Conservation (phyloP, 2,888 invertebrate species). For the Rotaria macrura region DNA sequence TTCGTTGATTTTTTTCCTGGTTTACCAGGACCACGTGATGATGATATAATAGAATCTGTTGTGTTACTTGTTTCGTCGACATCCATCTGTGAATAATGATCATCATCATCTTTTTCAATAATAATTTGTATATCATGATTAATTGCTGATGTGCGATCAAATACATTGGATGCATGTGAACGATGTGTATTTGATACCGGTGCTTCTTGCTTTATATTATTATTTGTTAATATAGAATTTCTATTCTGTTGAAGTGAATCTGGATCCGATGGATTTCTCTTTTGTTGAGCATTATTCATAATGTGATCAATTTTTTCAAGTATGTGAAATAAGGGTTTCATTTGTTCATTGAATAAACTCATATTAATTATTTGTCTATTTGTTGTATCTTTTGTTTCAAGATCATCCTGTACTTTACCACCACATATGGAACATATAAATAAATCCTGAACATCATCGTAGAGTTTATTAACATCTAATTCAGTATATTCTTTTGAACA, state of each 20-base stretch:
- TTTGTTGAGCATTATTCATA: neutral
- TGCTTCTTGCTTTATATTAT: neutral
- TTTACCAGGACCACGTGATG: neutral
- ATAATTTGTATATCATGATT: conserved; percentile 15
- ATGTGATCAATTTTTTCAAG: neutral
- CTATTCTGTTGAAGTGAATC: neutral
- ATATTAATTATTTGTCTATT: neutral
- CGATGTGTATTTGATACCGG: neutral
- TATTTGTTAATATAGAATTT: neutral
- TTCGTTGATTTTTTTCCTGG: neutral
- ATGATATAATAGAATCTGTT: neutral
- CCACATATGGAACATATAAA: neutral
- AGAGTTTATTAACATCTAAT: neutral
- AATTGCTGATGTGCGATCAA: neutral
- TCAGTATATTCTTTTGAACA: neutral
- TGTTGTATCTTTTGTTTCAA: neutral
- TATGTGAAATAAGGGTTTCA: neutral
- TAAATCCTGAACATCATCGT: neutral
- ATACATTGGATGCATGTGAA: neutral
- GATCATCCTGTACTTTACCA: neutral
- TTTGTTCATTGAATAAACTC: conserved; percentile 7
- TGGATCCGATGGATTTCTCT: neutral
- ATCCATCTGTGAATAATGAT: neutral
- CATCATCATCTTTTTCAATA: conserved; percentile 1
- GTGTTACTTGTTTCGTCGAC: conserved; percentile 2